Conservation (phyloP, 2,888 invertebrate species). For the Cosmopolites sordidus region DNA sequence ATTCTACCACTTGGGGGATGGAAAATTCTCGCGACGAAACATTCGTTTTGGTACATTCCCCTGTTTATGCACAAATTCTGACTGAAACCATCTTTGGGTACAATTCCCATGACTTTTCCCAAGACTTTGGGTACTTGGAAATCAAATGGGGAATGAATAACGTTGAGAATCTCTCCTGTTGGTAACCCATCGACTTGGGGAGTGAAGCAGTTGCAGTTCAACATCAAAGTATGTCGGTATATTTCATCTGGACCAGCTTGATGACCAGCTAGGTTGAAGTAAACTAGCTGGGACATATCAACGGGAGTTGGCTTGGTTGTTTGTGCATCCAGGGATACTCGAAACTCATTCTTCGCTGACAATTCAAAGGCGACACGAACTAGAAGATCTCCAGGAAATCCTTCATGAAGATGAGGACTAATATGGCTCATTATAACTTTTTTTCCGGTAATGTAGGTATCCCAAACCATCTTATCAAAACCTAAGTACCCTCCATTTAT, state of each 20-base stretch:
- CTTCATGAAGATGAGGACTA: slow-evolving; percentile 75
- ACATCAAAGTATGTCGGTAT: slow-evolving; percentile 63
- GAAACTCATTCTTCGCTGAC: slow-evolving; percentile 68
- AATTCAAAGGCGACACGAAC: slow-evolving; percentile 67
- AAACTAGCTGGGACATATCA: slow-evolving; percentile 80
- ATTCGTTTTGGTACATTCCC: slow-evolving; percentile 53
- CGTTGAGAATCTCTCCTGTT: slow-evolving; percentile 67
- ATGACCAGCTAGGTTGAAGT: slow-evolving; percentile 89
- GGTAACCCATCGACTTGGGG: slow-evolving; percentile 63
- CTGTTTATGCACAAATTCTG: slow-evolving; percentile 74
- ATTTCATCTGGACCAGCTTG: slow-evolving; percentile 61
- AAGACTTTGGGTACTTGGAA: slow-evolving; percentile 63
- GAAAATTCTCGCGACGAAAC: slow-evolving; percentile 61
- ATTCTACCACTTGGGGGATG: slow-evolving; percentile 69
- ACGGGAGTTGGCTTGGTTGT: slow-evolving; percentile 74
- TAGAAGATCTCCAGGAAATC: slow-evolving; percentile 79
- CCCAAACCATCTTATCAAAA: slow-evolving; percentile 35
- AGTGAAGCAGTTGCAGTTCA: slow-evolving; percentile 75
- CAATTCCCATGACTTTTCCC: slow-evolving; percentile 59
- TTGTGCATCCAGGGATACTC: slow-evolving; percentile 71
- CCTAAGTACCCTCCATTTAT: slow-evolving; percentile 71
- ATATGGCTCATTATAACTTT: slow-evolving; percentile 68
- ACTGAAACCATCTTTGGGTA: slow-evolving; percentile 70
- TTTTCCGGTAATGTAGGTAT: slow-evolving; percentile 54
- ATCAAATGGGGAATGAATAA: slow-evolving; percentile 69